Evolutionary conservation across 2,797 vertebrate genomes (phyloP), one percentile per base, ranked within the genome.

Genomic region (Mormyrus hasselquistii): DNA sequence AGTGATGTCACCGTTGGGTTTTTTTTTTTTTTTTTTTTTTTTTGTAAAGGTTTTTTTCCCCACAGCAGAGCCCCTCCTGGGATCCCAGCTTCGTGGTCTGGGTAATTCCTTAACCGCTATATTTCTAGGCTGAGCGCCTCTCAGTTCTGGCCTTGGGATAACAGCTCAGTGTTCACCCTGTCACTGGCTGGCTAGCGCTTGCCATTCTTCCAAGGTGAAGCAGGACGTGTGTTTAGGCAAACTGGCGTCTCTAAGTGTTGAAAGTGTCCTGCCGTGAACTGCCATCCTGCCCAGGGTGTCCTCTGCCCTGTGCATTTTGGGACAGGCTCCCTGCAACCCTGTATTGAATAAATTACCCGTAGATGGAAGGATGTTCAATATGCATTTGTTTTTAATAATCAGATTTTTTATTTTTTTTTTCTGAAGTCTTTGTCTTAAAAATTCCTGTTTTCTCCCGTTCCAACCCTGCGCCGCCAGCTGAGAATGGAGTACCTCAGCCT

Each of bases 401-500:
- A 0, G 25, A 29, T 29, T 29, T 29, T 29, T 29, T 29, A 29
- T 29, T 29, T 29, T 29, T 29, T 29, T 29, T 29, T 29, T 29
- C 25, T 29, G 25, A 29, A 29, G 25, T 29, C 25, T 76, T 38
- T 29, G 4, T 41, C 1, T 41, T 76, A 41, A 12, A 38, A 34
- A 76, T 38, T 88, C n/a, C 52, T 0, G 88, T 90, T 88, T 89
- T 92, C 90, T 93, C 49, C 91, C 50, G 82, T 88, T 57, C 88
- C 91, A 87, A 76, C 25, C 38, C 14, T 19, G 73, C 34, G 19
- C 38, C 5, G 6, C 55, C 94, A 99, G 99, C 93, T 99, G 92
- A 95, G 98, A 90, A 98, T 98, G 98, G 98, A 99, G 94, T 99
- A 99, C 92, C 96, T 99, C 4, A 99, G 98, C 47, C 96, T 99